A percentile compares a stretch with the other conserved stretches of the same genome.
Evolutionary conservation across 2,888 invertebrate genomes (phyloP).

Genomic region (Latrodectus hesperus): DNA sequence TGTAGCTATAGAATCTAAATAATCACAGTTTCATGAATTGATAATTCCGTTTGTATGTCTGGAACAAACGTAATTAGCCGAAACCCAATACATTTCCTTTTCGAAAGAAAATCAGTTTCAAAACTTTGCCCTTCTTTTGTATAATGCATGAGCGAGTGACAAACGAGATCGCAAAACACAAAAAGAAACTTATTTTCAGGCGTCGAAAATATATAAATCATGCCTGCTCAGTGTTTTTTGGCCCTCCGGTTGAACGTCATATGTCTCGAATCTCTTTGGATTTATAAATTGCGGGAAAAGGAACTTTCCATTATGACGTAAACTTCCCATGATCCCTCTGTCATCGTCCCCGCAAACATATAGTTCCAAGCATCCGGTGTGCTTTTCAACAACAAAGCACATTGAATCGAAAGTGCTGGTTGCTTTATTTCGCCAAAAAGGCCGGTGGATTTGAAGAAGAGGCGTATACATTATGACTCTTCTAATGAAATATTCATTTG

Average conservation of each 20-base stretch:
- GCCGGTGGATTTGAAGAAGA: slow-evolving; percentile 36
- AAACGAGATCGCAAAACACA: slow-evolving; percentile 22
- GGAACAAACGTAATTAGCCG: background rate
- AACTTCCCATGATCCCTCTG: slow-evolving; percentile 46
- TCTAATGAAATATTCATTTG: slow-evolving; percentile 55
- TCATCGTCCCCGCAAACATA: slow-evolving; percentile 40
- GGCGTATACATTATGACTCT: slow-evolving; percentile 38
- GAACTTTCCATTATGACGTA: slow-evolving; percentile 30
- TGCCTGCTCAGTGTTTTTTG: background rate
- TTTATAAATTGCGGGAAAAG: slow-evolving; percentile 46
- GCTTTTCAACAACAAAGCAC: slow-evolving; percentile 49
- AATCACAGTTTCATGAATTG: too few relatives aligned
- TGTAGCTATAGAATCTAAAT: too few relatives aligned
- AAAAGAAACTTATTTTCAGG: slow-evolving; percentile 29
- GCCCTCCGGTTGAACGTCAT: slow-evolving; percentile 8
- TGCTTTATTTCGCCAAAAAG: slow-evolving; percentile 1
- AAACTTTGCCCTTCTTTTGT: slow-evolving; percentile 14
- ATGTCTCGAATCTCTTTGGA: slow-evolving; percentile 34
- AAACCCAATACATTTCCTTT: slow-evolving; percentile 3
- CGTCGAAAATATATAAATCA: slow-evolving; percentile 49
- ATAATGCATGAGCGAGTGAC: slow-evolving; percentile 55
- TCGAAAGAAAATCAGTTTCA: background rate
- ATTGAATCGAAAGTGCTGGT: slow-evolving; percentile 50
- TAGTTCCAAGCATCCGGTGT: slow-evolving; percentile 47
- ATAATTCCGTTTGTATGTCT: too few relatives aligned